Conservation (phyloP, 2,113 vertebrate genomes). For the Hippocampus barbouri region DNA sequence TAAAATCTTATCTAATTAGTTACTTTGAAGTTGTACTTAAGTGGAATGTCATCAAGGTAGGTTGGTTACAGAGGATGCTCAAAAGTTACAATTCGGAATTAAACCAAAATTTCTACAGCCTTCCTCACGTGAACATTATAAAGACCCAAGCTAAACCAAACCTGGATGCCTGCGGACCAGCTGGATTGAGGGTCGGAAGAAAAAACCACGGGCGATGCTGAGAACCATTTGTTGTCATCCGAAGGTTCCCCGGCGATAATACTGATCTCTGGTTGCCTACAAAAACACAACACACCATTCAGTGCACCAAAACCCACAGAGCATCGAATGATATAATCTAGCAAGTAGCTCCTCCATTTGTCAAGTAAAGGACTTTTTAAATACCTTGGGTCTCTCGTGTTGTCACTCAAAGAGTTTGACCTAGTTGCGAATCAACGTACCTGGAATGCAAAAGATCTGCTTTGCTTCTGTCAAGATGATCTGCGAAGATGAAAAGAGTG, state of each 20-base stretch:
- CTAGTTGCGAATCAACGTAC: conserved; percentile 74
- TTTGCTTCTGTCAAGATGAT: conserved; percentile 82
- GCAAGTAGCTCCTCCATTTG: background rate
- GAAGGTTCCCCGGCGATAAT: conserved; percentile 86
- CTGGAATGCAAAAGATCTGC: conserved; percentile 78
- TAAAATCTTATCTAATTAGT: too few relatives aligned
- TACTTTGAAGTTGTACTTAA: too few relatives aligned
- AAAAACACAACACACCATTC: conserved; percentile 3
- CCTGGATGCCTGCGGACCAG: conserved; percentile 74
- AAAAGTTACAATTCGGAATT: background rate
- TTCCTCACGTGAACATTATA: background rate
- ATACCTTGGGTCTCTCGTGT: conserved; percentile 84
- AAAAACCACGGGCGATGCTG: conserved; percentile 60
- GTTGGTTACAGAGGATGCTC: too few relatives aligned
- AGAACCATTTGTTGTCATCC: conserved; percentile 78
- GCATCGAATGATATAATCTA: background rate
- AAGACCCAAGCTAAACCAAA: conserved; percentile 74
- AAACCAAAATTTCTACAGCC: too few relatives aligned
- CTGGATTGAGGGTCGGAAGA: conserved; percentile 61
- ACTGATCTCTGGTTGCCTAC: conserved; percentile 87
- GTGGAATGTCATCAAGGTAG: too few relatives aligned
- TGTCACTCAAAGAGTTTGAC: conserved; percentile 75
- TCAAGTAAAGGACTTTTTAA: background rate
- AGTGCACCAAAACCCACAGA: background rate
- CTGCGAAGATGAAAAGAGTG: conserved; percentile 65